These are phyloP conservation scores for Sciurus vulgaris DNA, from an alignment of 2,797 vertebrate species.

Conservation along the genomic window DNA sequence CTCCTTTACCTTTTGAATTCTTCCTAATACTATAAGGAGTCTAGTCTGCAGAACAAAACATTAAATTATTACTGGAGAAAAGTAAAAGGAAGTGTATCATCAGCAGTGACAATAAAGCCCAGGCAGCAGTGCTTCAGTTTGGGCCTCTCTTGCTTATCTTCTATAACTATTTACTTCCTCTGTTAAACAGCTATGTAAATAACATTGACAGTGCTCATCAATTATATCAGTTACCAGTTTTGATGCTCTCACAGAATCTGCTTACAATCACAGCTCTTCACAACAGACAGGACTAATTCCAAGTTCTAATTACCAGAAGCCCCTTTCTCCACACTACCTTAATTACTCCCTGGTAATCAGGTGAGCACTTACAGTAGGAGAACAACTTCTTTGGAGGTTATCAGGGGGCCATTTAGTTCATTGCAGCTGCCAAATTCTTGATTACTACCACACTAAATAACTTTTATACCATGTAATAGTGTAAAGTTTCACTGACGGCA, in stretches of 20 bases:
- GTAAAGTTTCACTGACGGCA: slow-evolving; percentile 30
- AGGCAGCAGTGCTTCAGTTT: not conserved
- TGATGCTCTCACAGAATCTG: slow-evolving; percentile 58
- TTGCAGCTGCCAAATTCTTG: slow-evolving; percentile 63
- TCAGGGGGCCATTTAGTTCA: slow-evolving; percentile 62
- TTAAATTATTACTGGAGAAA: slow-evolving; percentile 6
- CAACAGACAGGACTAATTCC: slow-evolving; percentile 55
- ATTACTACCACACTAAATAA: slow-evolving; percentile 60
- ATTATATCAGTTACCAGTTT: slow-evolving; percentile 35
- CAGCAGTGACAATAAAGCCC: slow-evolving; percentile 18
- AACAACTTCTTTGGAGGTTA: slow-evolving; percentile 62
- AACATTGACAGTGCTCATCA: slow-evolving; percentile 36
- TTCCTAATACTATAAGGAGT: slow-evolving; percentile 39
- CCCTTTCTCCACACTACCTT: slow-evolving; percentile 34
- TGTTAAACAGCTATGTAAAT: slow-evolving; percentile 58
- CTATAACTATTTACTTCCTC: slow-evolving; percentile 24
- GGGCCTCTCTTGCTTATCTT: not conserved
- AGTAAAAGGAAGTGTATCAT: slow-evolving; percentile 42
- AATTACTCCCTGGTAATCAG: slow-evolving; percentile 70
- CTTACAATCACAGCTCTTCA: slow-evolving; percentile 60
- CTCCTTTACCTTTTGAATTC: slow-evolving; percentile 54
- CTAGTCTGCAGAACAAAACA: slow-evolving; percentile 52
- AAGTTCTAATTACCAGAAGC: slow-evolving; percentile 71
- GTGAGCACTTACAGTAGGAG: slow-evolving; percentile 53
- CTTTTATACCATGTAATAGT: not conserved